Percentiles rank a stretch among this genome's conserved stretches.
Evolutionary conservation across 2,797 vertebrate species (phyloP).

Genomic region (Cossypha polioptera): DNA sequence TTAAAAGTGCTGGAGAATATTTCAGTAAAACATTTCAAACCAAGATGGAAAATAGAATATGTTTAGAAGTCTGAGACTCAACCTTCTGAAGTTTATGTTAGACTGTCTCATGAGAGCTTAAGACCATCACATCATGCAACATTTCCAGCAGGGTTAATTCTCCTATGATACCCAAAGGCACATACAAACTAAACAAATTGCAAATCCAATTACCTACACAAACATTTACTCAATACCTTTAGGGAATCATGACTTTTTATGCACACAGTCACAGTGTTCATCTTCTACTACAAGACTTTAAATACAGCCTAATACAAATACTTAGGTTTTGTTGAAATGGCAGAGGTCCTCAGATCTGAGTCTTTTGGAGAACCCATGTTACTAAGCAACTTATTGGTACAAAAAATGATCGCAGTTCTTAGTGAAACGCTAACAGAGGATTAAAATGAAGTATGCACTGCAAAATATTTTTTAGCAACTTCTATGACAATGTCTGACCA

Average conservation of each 20-base stretch:
- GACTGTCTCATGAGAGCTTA: neutral
- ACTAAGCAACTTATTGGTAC: neutral
- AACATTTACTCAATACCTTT: conserved; percentile 19
- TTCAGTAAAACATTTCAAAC: neutral
- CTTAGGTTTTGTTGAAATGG: neutral
- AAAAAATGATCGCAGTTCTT: neutral
- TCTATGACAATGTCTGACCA: neutral
- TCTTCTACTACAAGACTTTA: neutral
- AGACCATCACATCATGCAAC: neutral
- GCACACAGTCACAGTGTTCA: neutral
- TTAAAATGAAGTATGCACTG: neutral
- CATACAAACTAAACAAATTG: neutral
- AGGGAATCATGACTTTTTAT: neutral
- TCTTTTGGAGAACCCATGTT: neutral
- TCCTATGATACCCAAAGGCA: neutral
- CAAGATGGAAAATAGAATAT: neutral
- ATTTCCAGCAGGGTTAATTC: neutral
- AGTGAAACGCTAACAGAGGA: neutral
- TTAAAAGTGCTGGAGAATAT: neutral
- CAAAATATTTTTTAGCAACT: neutral
- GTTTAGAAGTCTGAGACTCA: neutral
- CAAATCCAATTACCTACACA: conserved; percentile 38
- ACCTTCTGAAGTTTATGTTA: neutral
- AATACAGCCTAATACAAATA: neutral
- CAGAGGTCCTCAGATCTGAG: neutral